These are phyloP conservation scores for Plagodis dolabraria DNA, from an alignment of 2,888 invertebrate genomes.

Conservation along the genomic window DNA sequence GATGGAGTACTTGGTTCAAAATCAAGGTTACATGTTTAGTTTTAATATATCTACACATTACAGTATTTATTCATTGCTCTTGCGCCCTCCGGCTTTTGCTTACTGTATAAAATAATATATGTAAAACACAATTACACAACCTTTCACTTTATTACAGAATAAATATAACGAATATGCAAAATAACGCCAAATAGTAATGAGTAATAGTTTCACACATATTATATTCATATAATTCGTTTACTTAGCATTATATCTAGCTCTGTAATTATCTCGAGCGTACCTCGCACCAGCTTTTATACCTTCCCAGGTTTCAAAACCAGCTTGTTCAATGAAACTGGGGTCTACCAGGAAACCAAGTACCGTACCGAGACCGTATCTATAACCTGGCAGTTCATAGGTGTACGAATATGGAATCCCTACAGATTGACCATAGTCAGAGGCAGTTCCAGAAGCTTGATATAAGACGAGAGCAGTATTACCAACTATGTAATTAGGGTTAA, in stretches of 20 bases:
- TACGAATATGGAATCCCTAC: conserved; percentile 81
- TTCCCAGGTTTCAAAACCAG: conserved; percentile 86
- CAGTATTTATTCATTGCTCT: too few relatives aligned
- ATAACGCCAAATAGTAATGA: too few relatives aligned
- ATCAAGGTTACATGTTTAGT: too few relatives aligned
- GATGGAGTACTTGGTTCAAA: too few relatives aligned
- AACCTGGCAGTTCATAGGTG: conserved; percentile 86
- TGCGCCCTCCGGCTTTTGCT: too few relatives aligned
- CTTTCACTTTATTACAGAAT: too few relatives aligned
- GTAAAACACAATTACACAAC: too few relatives aligned
- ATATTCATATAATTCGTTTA: too few relatives aligned
- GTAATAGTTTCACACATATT: too few relatives aligned
- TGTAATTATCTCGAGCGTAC: conserved; percentile 53
- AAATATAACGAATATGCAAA: too few relatives aligned
- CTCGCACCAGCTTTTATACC: conserved; percentile 78
- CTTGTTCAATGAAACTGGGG: conserved; percentile 80
- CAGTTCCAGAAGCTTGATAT: conserved; percentile 86
- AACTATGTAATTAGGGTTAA: conserved; percentile 69
- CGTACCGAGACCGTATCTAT: conserved; percentile 53
- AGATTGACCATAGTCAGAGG: conserved; percentile 85
- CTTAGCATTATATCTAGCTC: conserved; percentile 18
- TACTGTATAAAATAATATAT: too few relatives aligned
- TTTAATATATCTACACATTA: too few relatives aligned
- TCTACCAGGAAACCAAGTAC: conserved; percentile 83
- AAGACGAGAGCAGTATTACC: conserved; percentile 77